Evolutionary conservation across 2,888 invertebrate species (phyloP).

Genomic region (Troilus luridus): DNA sequence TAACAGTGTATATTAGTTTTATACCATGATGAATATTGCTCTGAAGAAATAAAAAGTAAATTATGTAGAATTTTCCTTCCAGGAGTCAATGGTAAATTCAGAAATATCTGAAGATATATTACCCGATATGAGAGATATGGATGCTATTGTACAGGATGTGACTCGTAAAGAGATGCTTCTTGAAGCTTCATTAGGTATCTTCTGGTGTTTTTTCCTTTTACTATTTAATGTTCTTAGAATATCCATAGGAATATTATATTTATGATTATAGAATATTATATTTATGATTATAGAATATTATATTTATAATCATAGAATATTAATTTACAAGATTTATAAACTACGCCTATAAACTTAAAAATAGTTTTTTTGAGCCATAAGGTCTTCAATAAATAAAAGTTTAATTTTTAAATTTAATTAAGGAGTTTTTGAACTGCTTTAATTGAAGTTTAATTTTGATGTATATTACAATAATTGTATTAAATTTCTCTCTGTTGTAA

Average conservation of each 20-base stretch:
- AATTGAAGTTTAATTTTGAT: not conserved
- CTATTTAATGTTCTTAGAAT: not conserved
- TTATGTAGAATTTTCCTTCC: not conserved
- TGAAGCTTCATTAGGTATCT: conserved; percentile 58
- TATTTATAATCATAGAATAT: not conserved
- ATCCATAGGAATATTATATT: not conserved
- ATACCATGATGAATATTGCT: too few species aligned
- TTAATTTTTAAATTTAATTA: too few species aligned
- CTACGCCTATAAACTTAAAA: not conserved
- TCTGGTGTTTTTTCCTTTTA: conserved; percentile 8
- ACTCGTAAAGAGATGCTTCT: conserved; percentile 80
- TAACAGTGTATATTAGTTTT: too few species aligned
- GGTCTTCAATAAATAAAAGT: too few species aligned
- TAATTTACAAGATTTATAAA: not conserved
- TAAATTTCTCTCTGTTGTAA: not conserved
- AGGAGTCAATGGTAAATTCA: conserved; percentile 16
- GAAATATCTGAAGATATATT: conserved; percentile 64
- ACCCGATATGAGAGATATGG: conserved; percentile 68
- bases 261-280: too few species aligned
- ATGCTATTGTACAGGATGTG: conserved; percentile 79
- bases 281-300: not conserved
- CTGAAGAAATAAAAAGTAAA: not conserved
- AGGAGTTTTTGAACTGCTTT: too few species aligned
- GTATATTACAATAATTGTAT: not conserved
- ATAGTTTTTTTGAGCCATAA: not conserved